Evolutionary conservation across 2,888 invertebrate genomes (phyloP).

Genomic region (Caenorhabditis afra): DNA sequence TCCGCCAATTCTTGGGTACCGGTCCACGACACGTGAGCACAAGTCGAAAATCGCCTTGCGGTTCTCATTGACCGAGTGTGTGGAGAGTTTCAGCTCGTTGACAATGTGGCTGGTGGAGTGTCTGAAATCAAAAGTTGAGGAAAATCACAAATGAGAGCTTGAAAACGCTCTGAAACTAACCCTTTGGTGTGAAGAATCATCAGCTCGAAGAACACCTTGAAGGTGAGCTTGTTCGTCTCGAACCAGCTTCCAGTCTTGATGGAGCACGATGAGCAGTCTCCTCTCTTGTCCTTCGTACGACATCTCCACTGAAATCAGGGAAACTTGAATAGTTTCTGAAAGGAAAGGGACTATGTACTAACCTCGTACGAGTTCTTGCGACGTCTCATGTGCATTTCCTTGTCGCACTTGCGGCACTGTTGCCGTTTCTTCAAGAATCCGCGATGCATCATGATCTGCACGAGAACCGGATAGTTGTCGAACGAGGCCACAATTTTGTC

Average conservation of each 20-base stretch:
- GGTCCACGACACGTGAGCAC: not conserved
- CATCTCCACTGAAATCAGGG: conserved; percentile 30
- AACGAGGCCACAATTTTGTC: conserved; percentile 3
- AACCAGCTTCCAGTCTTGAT: conserved; percentile 39
- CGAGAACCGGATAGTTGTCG: conserved; percentile 21
- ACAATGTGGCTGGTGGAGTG: conserved; percentile 9
- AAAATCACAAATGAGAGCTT: not conserved
- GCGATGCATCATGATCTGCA: conserved; percentile 20
- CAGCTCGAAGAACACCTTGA: conserved; percentile 18
- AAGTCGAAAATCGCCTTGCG: conserved; percentile 9
- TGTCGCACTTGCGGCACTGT: conserved; percentile 22
- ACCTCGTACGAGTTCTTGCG: conserved; percentile 33
- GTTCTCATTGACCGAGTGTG: conserved; percentile 15
- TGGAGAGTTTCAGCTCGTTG: conserved; percentile 9
- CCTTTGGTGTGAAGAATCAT: conserved; percentile 25
- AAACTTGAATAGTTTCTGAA: not conserved
- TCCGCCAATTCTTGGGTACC: conserved; percentile 3
- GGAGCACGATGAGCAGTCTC: conserved; percentile 40
- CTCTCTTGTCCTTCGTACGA: conserved; percentile 17
- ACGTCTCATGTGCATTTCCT: conserved; percentile 29
- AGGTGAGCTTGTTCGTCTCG: conserved; percentile 18
- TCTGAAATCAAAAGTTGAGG: too few species aligned
- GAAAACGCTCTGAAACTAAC: conserved; percentile 13
- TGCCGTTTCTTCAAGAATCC: conserved; percentile 27
- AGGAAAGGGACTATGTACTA: too few species aligned